A percentile compares a stretch with the other conserved stretches of the same genome.
Conservation (phyloP, 2,113 vertebrate genomes). For the Phrynosoma blainvillii region DNA sequence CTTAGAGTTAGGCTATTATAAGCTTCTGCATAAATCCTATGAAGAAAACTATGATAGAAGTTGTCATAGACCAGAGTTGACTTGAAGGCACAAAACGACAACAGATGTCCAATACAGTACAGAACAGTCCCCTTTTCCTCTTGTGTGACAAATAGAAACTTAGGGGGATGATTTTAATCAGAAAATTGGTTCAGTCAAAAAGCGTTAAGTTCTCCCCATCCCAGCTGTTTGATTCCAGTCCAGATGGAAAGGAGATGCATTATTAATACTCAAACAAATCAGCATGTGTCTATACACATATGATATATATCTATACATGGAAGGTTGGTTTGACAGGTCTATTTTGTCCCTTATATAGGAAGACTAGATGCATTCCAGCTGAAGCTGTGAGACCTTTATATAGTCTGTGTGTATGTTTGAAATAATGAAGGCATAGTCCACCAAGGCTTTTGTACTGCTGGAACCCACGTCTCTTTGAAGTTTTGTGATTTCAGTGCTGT, state of each 20-base stretch:
- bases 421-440: background rate
- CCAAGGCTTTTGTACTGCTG: background rate
- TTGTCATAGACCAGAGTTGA: too few species aligned
- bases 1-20: too few species aligned
- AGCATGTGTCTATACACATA: too few species aligned
- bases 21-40: too few species aligned
- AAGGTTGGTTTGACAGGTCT: background rate
- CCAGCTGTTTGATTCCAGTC: background rate
- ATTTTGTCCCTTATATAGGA: background rate
- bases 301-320: background rate
- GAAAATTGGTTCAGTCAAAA: background rate
- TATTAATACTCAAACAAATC: background rate
- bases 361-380: background rate
- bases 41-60: too few species aligned
- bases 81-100: too few species aligned
- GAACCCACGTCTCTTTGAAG: conserved; percentile 1
- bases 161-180: background rate
- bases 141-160: background rate
- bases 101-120: background rate
- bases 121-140: too few species aligned
- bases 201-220: background rate
- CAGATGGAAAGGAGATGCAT: too few species aligned
- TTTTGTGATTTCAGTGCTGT: background rate
- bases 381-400: background rate
- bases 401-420: background rate